A percentile compares a stretch with the other conserved stretches of the same genome.
phyloP scores from a whole-genome alignment of 1,140 invertebrate species.

The Zaprionus ghesquierei region DNA sequence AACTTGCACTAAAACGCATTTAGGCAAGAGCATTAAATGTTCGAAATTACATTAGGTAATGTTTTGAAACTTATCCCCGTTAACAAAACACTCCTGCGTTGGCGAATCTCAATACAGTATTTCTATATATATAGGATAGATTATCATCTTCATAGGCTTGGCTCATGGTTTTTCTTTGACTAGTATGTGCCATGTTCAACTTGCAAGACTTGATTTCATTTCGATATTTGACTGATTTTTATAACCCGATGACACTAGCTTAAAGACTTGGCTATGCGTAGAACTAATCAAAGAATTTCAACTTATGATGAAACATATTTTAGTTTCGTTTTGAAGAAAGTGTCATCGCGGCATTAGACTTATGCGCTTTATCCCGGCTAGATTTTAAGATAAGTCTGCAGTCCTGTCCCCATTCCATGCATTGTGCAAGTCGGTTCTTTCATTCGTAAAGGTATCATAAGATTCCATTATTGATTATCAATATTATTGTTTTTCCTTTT shows the following conservation, averaged over 20 bases:
- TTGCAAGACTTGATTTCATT: slow-evolving; percentile 72
- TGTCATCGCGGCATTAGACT: slow-evolving; percentile 33
- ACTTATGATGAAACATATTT: no score
- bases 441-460: background rate
- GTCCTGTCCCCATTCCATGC: background rate
- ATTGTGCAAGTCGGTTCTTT: background rate
- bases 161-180: slow-evolving; percentile 64
- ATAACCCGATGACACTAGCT: slow-evolving; percentile 28
- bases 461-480: slow-evolving; percentile 8
- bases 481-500: slow-evolving; percentile 4
- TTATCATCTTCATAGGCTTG: slow-evolving; percentile 62
- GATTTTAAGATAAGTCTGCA: slow-evolving; percentile 23
- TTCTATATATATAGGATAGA: slow-evolving; percentile 36
- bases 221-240: slow-evolving; percentile 66
- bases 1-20: slow-evolving; percentile 51
- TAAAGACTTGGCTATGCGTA: background rate
- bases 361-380: slow-evolving; percentile 37
- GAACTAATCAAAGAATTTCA: background rate
- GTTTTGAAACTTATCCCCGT: slow-evolving; percentile 1
- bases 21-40: background rate
- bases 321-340: background rate
- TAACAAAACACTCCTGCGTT: slow-evolving; percentile 14
- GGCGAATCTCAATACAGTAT: slow-evolving; percentile 48
- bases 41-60: slow-evolving; percentile 25
- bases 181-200: slow-evolving; percentile 71